These are phyloP conservation scores for Teleiodes luculella DNA, from an alignment of 2,888 invertebrate species.

Conservation along the genomic window DNA sequence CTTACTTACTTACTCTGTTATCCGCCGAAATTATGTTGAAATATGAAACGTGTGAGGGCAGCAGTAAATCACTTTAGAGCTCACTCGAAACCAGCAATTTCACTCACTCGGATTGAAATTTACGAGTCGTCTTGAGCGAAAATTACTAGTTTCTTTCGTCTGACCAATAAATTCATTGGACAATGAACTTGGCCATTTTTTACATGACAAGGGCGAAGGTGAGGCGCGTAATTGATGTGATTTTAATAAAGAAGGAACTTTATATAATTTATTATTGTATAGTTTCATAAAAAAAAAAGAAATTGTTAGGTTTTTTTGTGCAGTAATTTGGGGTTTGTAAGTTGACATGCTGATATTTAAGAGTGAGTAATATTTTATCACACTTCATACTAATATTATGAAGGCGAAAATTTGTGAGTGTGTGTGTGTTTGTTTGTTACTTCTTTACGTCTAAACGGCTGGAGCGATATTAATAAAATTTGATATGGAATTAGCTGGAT, in stretches of 20 bases:
- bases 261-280: too few species aligned
- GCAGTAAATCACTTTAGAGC: slow-evolving; percentile 43
- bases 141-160: slow-evolving; percentile 14
- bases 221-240: slow-evolving; percentile 32
- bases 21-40: slow-evolving; percentile 11
- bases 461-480: too few species aligned
- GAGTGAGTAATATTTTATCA: too few species aligned
- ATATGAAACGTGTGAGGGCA: background rate
- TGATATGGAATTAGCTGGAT: too few species aligned
- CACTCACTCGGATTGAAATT: slow-evolving; percentile 56
- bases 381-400: too few species aligned
- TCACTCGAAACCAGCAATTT: slow-evolving; percentile 50
- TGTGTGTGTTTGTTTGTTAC: too few species aligned
- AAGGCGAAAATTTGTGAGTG: too few species aligned
- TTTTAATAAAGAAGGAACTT: background rate
- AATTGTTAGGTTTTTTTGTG: too few species aligned
- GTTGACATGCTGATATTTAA: too few species aligned
- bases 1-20: background rate
- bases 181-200: slow-evolving; percentile 24
- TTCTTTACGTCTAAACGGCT: too few species aligned
- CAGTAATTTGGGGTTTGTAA: too few species aligned
- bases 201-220: slow-evolving; percentile 23
- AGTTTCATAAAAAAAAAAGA: too few species aligned
- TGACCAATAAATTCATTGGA: slow-evolving; percentile 17
- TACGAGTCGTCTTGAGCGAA: slow-evolving; percentile 26